Evolutionary conservation across 2,888 invertebrate genomes (phyloP).

Genomic region (Conomelus anceps): DNA sequence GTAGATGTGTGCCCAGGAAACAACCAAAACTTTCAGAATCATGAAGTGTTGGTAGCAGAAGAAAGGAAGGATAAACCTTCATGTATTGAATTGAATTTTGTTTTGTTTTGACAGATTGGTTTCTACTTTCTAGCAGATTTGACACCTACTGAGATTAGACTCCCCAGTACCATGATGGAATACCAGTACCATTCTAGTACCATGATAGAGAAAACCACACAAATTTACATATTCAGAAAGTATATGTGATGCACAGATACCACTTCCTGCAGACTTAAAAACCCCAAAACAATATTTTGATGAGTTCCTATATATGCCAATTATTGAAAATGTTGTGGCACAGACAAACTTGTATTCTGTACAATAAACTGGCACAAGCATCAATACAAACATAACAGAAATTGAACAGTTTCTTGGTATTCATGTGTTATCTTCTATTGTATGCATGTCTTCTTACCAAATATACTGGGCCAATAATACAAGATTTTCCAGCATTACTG

Average conservation of each 20-base stretch:
- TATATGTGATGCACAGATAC: neutral
- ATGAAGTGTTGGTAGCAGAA: too few species aligned
- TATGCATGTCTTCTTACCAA: conserved; percentile 32
- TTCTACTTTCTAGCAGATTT: neutral
- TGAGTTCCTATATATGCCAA: neutral
- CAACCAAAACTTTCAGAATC: too few species aligned
- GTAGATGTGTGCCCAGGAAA: too few species aligned
- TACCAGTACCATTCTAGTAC: too few species aligned
- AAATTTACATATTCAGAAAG: neutral
- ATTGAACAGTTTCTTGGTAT: conserved; percentile 32
- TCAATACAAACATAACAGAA: conserved; percentile 28
- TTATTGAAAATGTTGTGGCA: conserved; percentile 1
- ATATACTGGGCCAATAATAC: conserved; percentile 35
- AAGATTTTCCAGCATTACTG: conserved; percentile 31
- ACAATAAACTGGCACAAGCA: conserved; percentile 27
- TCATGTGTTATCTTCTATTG: conserved; percentile 30
- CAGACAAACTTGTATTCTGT: conserved; percentile 13
- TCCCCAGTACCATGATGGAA: neutral
- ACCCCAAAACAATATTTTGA: conserved; percentile 6
- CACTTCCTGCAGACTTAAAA: neutral
- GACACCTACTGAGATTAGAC: too few species aligned
- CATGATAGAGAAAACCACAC: neutral
- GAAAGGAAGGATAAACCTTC: too few species aligned
- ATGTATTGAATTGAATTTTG: too few species aligned
- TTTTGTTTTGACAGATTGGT: too few species aligned